Percentiles rank a stretch among this genome's conserved stretches.
These are phyloP conservation scores for Drosophila maculinotata DNA, from an alignment of 2,888 invertebrate species.

Conservation along the genomic window DNA sequence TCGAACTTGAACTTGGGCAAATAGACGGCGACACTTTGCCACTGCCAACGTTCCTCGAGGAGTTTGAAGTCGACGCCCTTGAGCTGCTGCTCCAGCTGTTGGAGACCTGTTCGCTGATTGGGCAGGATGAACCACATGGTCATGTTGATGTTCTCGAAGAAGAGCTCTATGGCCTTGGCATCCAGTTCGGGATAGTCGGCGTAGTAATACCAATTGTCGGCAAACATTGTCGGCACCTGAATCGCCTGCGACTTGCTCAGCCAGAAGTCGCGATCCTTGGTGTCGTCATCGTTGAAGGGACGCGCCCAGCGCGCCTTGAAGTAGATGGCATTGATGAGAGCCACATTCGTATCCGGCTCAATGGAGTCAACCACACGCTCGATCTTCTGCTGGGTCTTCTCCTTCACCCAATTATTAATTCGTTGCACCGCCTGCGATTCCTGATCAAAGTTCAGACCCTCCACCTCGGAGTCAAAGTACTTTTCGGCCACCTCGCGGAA, in stretches of 20 bases:
- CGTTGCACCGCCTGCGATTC: constrained; percentile 86
- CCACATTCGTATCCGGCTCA: constrained; percentile 87
- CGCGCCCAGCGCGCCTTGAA: constrained; percentile 93
- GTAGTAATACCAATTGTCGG: constrained; percentile 86
- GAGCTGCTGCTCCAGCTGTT: constrained; percentile 88
- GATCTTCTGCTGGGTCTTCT: constrained; percentile 93
- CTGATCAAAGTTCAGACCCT: constrained; percentile 88
- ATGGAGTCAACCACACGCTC: constrained; percentile 90
- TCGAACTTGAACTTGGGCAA: constrained; percentile 94
- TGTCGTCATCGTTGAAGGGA: constrained; percentile 88
- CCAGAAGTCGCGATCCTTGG: constrained; percentile 89
- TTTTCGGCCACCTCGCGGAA: constrained; percentile 88
- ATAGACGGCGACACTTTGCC: constrained; percentile 87
- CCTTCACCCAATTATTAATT: constrained; percentile 94
- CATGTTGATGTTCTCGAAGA: constrained; percentile 89
- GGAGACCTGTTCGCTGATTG: constrained; percentile 88
- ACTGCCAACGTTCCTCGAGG: constrained; percentile 86
- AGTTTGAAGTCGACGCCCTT: constrained; percentile 87
- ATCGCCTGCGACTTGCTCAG: constrained; percentile 86
- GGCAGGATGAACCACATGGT: constrained; percentile 93
- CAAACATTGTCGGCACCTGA: constrained; percentile 90
- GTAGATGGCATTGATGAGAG: constrained; percentile 94
- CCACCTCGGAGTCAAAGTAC: constrained; percentile 89
- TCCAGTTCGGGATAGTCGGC: constrained; percentile 86
- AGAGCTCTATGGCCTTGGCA: constrained; percentile 89